Base-by-base conservation (phyloP, 2,888 invertebrate species). In the Watsonalla cultraria region DNA sequence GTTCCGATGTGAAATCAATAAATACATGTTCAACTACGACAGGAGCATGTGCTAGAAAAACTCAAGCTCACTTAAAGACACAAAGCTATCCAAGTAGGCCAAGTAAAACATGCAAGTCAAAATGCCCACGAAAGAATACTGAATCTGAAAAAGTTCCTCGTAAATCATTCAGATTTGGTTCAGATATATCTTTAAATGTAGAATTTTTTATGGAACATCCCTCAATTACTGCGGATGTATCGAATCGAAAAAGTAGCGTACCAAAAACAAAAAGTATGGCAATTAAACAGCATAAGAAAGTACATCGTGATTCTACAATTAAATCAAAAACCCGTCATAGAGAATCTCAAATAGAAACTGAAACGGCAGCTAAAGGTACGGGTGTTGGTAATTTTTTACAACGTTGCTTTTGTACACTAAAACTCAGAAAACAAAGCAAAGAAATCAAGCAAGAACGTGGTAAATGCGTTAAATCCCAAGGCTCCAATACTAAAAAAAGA, bases 181-280 rank as follows among this genome's bases (percentile, higher is more conserved):
- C 59, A 8, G 55, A 42, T 46, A 47, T 59, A 33, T 56, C 53
- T 47, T 56, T 53, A 37, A 51, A 54, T 46, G 46, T 59, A n/a
- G 56, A 56, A 51, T 56, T 55, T 42, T 55, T 42, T 48, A 56
- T 53, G 46, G 51, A 56, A 7, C 46, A 11, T 8, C 6, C 37
- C 2, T 37, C 37, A 8, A 8, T 45, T 15, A 48, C 45, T 15
- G 33, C n/a, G 46, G 15, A 46, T 24, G 24, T 45, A 9, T 33
- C n/a, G 33, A 8, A 53, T 8, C 15, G n/a, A n/a, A n/a, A n/a
- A n/a, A n/a, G n/a, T n/a, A n/a, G n/a, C n/a, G n/a, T n/a, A n/a
- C n/a, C n/a, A 24, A 56, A 24, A 46, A 35, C 15, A 47, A 54
- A 8, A 13, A 46, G 46, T 45, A 52, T 8, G 7, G 50, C 37